phyloP scores from a whole-genome alignment of 2,888 invertebrate genomes.

The Latrodectus elegans region DNA sequence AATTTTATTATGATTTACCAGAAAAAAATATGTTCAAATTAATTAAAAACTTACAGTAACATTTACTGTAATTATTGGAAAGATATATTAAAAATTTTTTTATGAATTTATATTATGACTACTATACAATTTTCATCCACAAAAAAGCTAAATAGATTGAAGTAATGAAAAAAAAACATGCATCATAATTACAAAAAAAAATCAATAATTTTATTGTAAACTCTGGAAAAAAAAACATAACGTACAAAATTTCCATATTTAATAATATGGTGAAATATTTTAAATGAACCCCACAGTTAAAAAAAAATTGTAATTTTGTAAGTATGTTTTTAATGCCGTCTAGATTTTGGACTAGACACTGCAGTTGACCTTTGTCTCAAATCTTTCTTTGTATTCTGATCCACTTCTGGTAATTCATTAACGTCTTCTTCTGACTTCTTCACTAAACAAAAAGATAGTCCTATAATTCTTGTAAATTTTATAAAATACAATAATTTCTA shows the following conservation, averaged over 20 bases:
- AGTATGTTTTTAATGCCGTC: constrained; percentile 40
- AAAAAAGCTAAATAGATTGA: background rate
- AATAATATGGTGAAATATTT: constrained; percentile 21
- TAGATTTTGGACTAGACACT: constrained; percentile 62
- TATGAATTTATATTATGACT: background rate
- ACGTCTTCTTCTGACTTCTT: constrained; percentile 82
- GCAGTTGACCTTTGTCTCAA: constrained; percentile 66
- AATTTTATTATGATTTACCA: too few relatives aligned
- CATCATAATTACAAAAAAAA: constrained; percentile 20
- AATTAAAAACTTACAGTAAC: too few relatives aligned
- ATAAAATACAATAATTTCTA: too few relatives aligned
- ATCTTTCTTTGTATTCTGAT: constrained; percentile 87
- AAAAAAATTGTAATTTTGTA: constrained; percentile 28
- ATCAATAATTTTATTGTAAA: constrained; percentile 63
- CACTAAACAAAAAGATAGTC: constrained; percentile 68
- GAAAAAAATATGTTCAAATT: too few relatives aligned
- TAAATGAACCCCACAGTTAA: constrained; percentile 11
- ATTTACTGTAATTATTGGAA: too few relatives aligned
- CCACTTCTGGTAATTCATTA: constrained; percentile 93
- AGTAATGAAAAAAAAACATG: background rate
- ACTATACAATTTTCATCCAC: background rate
- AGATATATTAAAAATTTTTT: too few relatives aligned
- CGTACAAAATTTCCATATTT: constrained; percentile 37
- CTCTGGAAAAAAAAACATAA: constrained; percentile 50
- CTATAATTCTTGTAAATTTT: too few relatives aligned